Conservation (phyloP, 35 echinoderm and acorn worm species). For the Chiridota heheva region DNA sequence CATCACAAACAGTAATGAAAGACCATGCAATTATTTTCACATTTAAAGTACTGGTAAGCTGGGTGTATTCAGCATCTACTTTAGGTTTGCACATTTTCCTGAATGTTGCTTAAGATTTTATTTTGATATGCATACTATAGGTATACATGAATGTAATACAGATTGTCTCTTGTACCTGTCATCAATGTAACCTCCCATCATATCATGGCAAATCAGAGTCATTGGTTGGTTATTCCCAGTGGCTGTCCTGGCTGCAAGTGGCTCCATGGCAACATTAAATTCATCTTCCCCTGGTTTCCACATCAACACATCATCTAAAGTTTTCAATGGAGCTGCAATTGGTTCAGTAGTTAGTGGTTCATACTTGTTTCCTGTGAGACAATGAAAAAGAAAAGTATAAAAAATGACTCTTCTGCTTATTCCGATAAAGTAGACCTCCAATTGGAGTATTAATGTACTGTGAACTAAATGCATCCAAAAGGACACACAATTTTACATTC, state of each 20-base stretch:
- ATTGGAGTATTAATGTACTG: too few species aligned
- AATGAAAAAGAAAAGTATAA: neutral
- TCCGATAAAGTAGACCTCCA: neutral
- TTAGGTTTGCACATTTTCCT: too few species aligned
- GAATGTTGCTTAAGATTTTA: too few species aligned
- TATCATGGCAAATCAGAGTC: constrained; percentile 93
- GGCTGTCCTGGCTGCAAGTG: constrained; percentile 35
- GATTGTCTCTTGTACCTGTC: constrained; percentile 77
- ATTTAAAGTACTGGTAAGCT: too few species aligned
- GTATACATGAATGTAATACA: too few species aligned
- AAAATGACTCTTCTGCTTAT: neutral
- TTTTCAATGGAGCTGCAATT: constrained; percentile 80
- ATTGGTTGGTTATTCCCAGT: constrained; percentile 38
- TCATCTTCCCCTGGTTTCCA: constrained; percentile 80
- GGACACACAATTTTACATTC: too few species aligned
- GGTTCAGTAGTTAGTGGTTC: constrained; percentile 86
- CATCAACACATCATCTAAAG: constrained; percentile 69
- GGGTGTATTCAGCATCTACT: too few species aligned
- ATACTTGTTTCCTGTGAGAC: constrained; percentile 47
- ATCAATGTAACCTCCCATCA: constrained; percentile 92
- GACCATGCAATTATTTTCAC: too few species aligned
- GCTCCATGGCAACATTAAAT: constrained; percentile 67
- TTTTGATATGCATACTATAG: too few species aligned
- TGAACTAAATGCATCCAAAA: too few species aligned
- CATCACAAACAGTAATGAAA: too few species aligned